A percentile compares a stretch with the other conserved stretches of the same genome.
Evolutionary conservation across 2,888 invertebrate genomes (phyloP).

Genomic region (Coleophora flavipennella): DNA sequence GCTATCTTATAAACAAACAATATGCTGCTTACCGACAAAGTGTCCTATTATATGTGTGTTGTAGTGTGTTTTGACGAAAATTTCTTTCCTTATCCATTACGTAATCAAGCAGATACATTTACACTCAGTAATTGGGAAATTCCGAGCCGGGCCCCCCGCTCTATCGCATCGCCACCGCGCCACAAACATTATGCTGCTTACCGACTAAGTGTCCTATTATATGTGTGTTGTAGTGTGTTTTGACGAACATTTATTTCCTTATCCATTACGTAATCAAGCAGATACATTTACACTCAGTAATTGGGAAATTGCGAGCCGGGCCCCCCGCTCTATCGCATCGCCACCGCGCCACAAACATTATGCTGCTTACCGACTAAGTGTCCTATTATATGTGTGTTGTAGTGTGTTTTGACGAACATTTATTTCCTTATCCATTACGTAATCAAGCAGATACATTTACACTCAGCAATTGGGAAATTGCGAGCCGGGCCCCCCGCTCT

Average conservation of each 20-base stretch:
- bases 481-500: slow-evolving; percentile 39
- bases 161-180: slow-evolving; percentile 18
- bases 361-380: no score
- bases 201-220: no score
- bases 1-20: no score
- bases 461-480: slow-evolving; percentile 70
- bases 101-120: slow-evolving; percentile 64
- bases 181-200: no score
- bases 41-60: no score
- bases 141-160: slow-evolving; percentile 46
- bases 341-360: no score
- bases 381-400: neutral
- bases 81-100: slow-evolving; percentile 39
- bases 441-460: slow-evolving; percentile 65
- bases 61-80: slow-evolving; percentile 4
- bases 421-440: slow-evolving; percentile 43
- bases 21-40: no score
- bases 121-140: slow-evolving; percentile 69
- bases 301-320: slow-evolving; percentile 67
- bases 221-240: neutral
- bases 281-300: slow-evolving; percentile 67
- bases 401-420: slow-evolving; percentile 5
- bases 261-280: slow-evolving; percentile 56
- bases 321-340: slow-evolving; percentile 25
- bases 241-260: slow-evolving; percentile 22